phyloP scores from a whole-genome alignment of 2,113 vertebrate genomes.

The Dicrurus megarhynchus region DNA sequence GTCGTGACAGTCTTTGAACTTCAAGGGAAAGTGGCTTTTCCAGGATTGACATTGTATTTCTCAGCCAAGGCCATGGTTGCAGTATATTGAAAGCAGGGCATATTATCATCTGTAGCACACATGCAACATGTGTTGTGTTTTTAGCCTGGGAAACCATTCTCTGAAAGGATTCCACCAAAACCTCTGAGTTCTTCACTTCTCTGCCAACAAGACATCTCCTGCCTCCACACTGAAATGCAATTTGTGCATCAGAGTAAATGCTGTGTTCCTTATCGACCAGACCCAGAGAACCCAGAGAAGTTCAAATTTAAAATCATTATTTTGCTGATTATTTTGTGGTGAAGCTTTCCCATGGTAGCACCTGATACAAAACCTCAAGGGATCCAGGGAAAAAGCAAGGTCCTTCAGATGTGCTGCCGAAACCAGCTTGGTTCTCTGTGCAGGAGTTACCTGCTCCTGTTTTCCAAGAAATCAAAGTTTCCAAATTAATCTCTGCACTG shows the following conservation, averaged over 20 bases:
- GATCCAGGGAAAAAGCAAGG: background rate
- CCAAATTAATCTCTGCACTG: background rate
- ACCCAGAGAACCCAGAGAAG: background rate
- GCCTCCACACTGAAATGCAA: background rate
- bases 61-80: constrained; percentile 45
- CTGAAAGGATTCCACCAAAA: constrained; percentile 53
- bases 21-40: constrained; percentile 63
- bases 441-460: background rate
- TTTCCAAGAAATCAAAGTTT: background rate
- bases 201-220: background rate
- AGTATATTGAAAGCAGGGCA: constrained; percentile 34
- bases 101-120: constrained; percentile 45
- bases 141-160: constrained; percentile 52
- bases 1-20: constrained; percentile 59
- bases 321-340: background rate
- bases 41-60: constrained; percentile 59
- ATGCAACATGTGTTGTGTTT: constrained; percentile 36
- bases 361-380: background rate
- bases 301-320: background rate
- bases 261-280: background rate
- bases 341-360: background rate
- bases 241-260: background rate
- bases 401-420: background rate
- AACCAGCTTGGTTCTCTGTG: background rate
- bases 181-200: background rate